A percentile compares a stretch with the other conserved stretches of the same genome.
These are phyloP conservation scores for Gasteruption jaculator DNA, from an alignment of 2,888 invertebrate genomes.

Conservation along the genomic window DNA sequence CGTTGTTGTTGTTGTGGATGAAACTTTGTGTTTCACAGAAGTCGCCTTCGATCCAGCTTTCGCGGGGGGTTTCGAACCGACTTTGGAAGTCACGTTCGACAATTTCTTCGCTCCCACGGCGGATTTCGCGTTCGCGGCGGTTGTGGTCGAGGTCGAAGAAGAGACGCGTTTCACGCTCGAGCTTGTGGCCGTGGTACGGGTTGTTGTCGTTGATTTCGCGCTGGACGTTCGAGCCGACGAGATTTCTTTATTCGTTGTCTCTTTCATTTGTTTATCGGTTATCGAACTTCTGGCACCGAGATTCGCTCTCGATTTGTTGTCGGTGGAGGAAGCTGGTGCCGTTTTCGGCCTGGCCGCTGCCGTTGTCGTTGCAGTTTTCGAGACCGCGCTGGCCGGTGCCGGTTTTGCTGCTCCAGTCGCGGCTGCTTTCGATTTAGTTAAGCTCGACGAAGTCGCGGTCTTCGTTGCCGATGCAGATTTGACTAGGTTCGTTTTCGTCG, in stretches of 20 bases:
- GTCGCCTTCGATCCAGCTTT: too few relatives aligned
- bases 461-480: conserved; percentile 26
- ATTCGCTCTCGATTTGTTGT: conserved; percentile 37
- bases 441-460: conserved; percentile 30
- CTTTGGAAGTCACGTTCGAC: conserved; percentile 12
- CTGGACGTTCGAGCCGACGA: conserved; percentile 56
- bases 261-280: conserved; percentile 63
- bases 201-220: conserved; percentile 21
- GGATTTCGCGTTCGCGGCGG: conserved; percentile 23
- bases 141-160: conserved; percentile 14
- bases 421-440: conserved; percentile 23
- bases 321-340: conserved; percentile 30
- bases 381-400: conserved; percentile 19
- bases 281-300: conserved; percentile 33
- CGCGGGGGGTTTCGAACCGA: too few relatives aligned
- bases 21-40: conserved; percentile 21
- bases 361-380: conserved; percentile 22
- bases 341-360: conserved; percentile 34
- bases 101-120: conserved; percentile 13
- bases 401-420: conserved; percentile 25
- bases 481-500: conserved; percentile 27
- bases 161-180: too few relatives aligned
- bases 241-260: conserved; percentile 67
- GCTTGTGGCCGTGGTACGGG: conserved; percentile 16
- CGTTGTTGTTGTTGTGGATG: conserved; percentile 18